Conservation (phyloP, 2,113 vertebrate genomes). For the Sturnira hondurensis region DNA sequence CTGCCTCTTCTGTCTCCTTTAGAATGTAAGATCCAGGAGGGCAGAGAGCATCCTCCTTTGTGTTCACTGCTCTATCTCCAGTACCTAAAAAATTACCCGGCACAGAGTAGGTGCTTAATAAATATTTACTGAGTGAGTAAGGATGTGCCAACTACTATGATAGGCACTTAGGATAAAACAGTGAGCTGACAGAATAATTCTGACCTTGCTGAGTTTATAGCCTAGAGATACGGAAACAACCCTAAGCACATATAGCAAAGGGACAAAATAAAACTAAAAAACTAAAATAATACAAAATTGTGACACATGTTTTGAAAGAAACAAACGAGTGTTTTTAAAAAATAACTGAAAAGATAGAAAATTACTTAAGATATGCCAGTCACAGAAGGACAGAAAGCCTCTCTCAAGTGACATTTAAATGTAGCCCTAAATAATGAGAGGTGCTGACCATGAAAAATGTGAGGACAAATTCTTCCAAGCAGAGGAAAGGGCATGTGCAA, state of each 20-base stretch:
- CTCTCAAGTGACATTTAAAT: not conserved
- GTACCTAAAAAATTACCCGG: not conserved
- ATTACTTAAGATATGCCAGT: not conserved
- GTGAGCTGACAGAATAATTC: not conserved
- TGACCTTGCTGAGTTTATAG: not conserved
- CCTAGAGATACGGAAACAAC: not conserved
- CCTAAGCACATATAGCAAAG: not conserved
- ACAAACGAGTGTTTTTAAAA: not conserved
- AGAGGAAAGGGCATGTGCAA: not conserved
- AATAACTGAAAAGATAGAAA: not conserved
- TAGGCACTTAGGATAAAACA: not conserved
- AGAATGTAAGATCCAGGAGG: not conserved
- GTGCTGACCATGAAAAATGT: not conserved
- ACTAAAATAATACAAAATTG: not conserved
- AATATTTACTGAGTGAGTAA: not conserved
- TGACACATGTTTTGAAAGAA: not conserved
- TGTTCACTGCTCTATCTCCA: not conserved
- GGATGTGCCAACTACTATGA: not conserved
- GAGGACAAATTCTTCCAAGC: not conserved
- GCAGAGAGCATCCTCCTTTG: not conserved
- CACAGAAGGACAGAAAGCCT: not conserved
- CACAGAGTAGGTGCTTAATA: not conserved
- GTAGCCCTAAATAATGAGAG: not conserved
- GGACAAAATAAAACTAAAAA: not conserved
- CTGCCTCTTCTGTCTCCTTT: not conserved